Conservation (phyloP, 2,888 invertebrate genomes). For the Eristalis arbustorum region DNA sequence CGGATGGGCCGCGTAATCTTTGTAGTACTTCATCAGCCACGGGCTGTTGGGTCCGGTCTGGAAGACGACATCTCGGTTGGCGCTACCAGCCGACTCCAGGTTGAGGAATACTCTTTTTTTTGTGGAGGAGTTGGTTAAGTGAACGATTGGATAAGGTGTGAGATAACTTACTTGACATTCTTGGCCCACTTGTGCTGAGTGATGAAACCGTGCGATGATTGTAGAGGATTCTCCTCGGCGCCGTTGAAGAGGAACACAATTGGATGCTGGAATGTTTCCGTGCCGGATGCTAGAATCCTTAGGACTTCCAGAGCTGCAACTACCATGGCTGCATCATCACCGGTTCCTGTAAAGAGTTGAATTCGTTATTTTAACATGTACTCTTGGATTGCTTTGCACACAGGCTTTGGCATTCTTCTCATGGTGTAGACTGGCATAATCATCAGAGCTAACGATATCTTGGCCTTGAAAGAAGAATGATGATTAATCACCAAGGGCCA, state of each 20-base stretch:
- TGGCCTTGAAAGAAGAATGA: no score
- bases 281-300: conserved; percentile 78
- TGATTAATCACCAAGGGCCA: no score
- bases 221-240: conserved; percentile 85
- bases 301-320: conserved; percentile 84
- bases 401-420: no score
- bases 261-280: conserved; percentile 81
- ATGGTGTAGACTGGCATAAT: no score
- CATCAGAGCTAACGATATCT: no score
- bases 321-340: conserved; percentile 84
- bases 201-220: conserved; percentile 86
- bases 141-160: background rate
- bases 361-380: background rate
- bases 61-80: conserved; percentile 93
- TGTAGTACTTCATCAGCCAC: conserved; percentile 83
- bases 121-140: background rate
- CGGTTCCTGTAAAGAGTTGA: conserved; percentile 83
- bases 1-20: conserved; percentile 82
- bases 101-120: conserved; percentile 88
- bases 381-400: no score
- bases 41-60: conserved; percentile 90
- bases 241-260: conserved; percentile 86
- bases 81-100: conserved; percentile 94
- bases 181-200: conserved; percentile 90
- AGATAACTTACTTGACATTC: conserved; percentile 81